phyloP scores from a whole-genome alignment of 1,140 invertebrate genomes.

The Epicauta chinensis region DNA sequence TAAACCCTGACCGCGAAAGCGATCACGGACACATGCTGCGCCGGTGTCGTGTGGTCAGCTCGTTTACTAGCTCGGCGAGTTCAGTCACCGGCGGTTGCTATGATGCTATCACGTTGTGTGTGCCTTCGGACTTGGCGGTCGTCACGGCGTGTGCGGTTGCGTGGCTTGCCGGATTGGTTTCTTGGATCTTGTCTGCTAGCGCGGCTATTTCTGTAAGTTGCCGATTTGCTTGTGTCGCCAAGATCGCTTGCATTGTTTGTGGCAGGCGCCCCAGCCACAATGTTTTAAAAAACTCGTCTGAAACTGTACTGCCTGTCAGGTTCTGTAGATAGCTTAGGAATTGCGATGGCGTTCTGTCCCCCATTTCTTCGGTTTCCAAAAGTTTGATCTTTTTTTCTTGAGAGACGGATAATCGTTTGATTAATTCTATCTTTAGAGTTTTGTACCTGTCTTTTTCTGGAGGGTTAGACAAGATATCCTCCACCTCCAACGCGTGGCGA shows the following conservation, averaged over 20 bases:
- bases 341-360: no score
- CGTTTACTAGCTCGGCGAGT: neutral
- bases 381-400: no score
- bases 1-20: neutral
- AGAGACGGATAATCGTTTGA: no score
- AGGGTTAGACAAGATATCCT: no score
- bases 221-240: conserved; percentile 15
- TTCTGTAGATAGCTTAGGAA: conserved; percentile 16
- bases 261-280: conserved; percentile 23
- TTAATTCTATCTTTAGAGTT: no score
- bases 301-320: conserved; percentile 8
- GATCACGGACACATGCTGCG: neutral
- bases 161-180: conserved; percentile 14
- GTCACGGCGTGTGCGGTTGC: neutral
- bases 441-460: no score
- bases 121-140: neutral
- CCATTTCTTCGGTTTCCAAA: no score
- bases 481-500: no score
- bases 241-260: conserved; percentile 10
- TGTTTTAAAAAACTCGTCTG: conserved; percentile 14
- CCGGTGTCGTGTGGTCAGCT: neutral
- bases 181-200: conserved; percentile 43
- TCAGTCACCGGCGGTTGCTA: neutral
- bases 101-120: neutral
- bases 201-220: conserved; percentile 29